Percentiles rank a stretch among this genome's conserved stretches.
Evolutionary conservation across 2,888 invertebrate genomes (phyloP).

Genomic region (Xestia sexstrigata): DNA sequence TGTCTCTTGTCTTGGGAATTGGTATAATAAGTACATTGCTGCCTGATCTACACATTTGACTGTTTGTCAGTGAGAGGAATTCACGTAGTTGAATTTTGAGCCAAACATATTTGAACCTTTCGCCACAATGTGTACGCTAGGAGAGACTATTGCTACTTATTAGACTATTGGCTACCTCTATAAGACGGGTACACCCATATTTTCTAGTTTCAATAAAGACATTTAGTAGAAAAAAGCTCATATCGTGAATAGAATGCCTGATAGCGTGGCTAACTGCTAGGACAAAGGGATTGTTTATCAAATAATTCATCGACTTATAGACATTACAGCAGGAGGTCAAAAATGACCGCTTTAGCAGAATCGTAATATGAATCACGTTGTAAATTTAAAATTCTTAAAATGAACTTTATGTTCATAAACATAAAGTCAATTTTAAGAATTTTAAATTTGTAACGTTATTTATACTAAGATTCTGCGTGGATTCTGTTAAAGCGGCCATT

Average conservation of each 20-base stretch:
- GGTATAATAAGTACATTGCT: neutral
- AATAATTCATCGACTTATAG: neutral
- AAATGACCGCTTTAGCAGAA: too few species aligned
- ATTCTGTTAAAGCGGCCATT: too few species aligned
- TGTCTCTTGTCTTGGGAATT: too few species aligned
- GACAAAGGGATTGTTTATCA: neutral
- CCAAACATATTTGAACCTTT: neutral
- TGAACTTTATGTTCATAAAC: too few species aligned
- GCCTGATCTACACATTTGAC: neutral
- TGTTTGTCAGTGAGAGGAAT: neutral
- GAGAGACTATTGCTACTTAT: neutral
- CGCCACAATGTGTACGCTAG: neutral
- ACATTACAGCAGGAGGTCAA: too few species aligned
- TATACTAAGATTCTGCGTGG: too few species aligned
- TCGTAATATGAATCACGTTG: too few species aligned
- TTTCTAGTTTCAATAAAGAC: neutral
- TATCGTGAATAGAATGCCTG: neutral
- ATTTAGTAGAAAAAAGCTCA: neutral
- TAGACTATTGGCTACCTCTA: neutral
- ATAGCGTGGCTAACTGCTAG: neutral
- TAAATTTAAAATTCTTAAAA: too few species aligned
- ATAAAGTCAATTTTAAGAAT: too few species aligned
- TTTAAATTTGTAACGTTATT: too few species aligned
- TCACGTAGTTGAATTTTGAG: neutral
- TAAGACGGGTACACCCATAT: neutral